Evolutionary conservation across 2,797 vertebrate species (phyloP).

Genomic region (Lagodon rhomboides): DNA sequence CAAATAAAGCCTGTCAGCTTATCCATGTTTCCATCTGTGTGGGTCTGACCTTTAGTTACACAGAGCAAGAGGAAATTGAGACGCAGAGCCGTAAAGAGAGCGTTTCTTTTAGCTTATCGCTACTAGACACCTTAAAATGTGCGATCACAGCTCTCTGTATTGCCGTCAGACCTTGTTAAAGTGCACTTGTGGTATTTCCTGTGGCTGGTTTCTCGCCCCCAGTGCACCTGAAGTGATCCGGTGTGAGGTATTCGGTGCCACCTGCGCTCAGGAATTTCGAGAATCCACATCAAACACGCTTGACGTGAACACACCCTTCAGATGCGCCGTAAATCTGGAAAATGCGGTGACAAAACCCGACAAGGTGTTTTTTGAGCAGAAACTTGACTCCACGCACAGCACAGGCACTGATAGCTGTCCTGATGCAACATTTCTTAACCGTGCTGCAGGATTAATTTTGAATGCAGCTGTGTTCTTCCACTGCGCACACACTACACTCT

Average conservation of each 20-base stretch:
- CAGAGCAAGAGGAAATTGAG: conserved; percentile 40
- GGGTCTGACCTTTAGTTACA: conserved; percentile 41
- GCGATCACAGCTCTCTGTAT: not conserved
- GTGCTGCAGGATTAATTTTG: not conserved
- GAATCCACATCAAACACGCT: not conserved
- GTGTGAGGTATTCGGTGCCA: conserved; percentile 3
- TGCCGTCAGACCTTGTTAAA: not conserved
- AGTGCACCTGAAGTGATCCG: not conserved
- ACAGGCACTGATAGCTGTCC: not conserved
- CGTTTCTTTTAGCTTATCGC: not conserved
- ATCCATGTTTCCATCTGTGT: conserved; percentile 60
- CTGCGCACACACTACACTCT: not conserved
- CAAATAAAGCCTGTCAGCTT: conserved; percentile 52
- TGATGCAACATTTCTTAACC: not conserved
- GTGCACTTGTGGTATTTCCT: not conserved
- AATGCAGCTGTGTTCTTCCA: not conserved
- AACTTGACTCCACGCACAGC: no score
- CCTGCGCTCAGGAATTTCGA: conserved; percentile 23
- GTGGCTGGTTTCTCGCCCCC: not conserved
- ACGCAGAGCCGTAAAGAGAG: not conserved
- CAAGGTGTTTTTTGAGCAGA: not conserved
- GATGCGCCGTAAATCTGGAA: not conserved
- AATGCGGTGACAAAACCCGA: not conserved
- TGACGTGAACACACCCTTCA: conserved; percentile 5
- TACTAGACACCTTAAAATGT: not conserved